Evolutionary conservation across 1,140 invertebrate species (phyloP).

Genomic region (Caerostris darwini): DNA sequence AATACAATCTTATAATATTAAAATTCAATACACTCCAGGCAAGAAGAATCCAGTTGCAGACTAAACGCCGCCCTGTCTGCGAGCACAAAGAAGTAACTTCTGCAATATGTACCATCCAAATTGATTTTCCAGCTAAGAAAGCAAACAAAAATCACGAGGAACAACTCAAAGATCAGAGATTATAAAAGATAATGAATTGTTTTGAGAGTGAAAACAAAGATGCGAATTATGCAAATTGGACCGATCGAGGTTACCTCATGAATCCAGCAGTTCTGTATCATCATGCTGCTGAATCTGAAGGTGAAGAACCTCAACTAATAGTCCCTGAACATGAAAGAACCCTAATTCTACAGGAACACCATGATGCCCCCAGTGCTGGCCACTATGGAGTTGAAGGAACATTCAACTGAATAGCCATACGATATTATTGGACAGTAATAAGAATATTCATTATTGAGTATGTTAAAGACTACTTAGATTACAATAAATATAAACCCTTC

Average conservation of each 20-base stretch:
- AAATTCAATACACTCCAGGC: too few species aligned
- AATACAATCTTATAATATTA: too few species aligned
- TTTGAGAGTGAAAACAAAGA: neutral
- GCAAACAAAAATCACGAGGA: neutral
- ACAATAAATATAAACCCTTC: neutral
- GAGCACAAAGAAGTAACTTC: too few species aligned
- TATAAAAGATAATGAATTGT: neutral
- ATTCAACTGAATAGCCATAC: neutral
- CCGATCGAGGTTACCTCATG: neutral
- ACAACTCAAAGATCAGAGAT: slow-evolving; percentile 4
- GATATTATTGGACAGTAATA: neutral
- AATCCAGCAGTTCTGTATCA: neutral
- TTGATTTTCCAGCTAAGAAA: neutral
- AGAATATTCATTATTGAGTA: neutral
- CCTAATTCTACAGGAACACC: neutral
- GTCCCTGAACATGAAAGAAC: neutral
- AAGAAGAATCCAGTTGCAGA: too few species aligned
- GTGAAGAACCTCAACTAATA: neutral
- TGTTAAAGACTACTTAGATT: neutral
- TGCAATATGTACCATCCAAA: neutral
- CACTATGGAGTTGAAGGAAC: slow-evolving; percentile 53
- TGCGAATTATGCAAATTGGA: neutral
- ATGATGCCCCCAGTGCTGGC: slow-evolving; percentile 36
- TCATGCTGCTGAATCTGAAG: neutral
- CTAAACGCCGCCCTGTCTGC: too few species aligned